phyloP scores from a whole-genome alignment of 2,113 vertebrate species.

The Heteronetta atricapilla region DNA sequence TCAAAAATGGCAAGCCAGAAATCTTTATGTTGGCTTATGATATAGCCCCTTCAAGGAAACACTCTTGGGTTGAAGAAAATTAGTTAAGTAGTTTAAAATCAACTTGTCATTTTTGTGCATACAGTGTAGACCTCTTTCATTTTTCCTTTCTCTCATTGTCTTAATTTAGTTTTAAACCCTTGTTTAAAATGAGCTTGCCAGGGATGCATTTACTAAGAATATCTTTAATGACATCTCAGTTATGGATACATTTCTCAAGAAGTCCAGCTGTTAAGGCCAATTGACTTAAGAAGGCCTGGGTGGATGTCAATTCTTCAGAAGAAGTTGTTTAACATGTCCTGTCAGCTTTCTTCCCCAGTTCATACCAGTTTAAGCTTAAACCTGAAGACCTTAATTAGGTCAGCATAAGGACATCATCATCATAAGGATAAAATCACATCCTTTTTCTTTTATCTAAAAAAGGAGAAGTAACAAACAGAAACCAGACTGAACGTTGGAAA shows the following conservation, averaged over 20 bases:
- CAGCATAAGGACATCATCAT: neutral
- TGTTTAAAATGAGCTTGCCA: conserved; percentile 41
- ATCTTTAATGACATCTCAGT: conserved; percentile 49
- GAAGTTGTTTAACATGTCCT: neutral
- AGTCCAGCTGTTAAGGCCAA: neutral
- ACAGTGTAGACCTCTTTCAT: neutral
- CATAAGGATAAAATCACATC: too few species aligned
- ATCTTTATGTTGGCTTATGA: conserved; percentile 9
- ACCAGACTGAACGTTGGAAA: neutral
- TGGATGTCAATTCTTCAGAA: neutral
- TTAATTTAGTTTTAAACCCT: conserved; percentile 20
- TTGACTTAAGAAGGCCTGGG: neutral
- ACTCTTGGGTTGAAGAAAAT: conserved; percentile 1
- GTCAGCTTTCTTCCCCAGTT: neutral
- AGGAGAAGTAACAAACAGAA: neutral
- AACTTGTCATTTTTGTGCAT: conserved; percentile 19
- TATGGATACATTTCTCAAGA: conserved; percentile 35
- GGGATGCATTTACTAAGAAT: conserved; percentile 44
- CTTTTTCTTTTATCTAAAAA: neutral
- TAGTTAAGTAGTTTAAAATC: conserved; percentile 37
- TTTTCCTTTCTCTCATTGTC: neutral
- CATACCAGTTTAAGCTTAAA: neutral
- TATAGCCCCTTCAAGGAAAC: neutral
- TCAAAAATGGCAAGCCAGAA: conserved; percentile 51
- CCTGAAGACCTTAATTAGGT: neutral